A percentile compares a stretch with the other conserved stretches of the same genome.
phyloP scores from a whole-genome alignment of 2,797 vertebrate genomes.

The Trichosurus vulpecula region DNA sequence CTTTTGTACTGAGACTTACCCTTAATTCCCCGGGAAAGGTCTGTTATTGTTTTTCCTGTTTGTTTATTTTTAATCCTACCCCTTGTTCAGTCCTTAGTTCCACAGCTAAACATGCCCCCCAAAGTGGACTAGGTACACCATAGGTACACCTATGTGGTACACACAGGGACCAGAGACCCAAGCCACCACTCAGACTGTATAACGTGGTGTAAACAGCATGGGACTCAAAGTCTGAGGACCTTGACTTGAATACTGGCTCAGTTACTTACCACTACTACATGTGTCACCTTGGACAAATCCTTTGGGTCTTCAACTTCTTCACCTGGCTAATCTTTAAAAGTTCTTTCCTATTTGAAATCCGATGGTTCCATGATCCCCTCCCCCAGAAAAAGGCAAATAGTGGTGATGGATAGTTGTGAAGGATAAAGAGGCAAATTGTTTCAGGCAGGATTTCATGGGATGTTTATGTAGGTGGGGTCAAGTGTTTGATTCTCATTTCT shows the following conservation, averaged over 20 bases:
- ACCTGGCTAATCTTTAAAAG: neutral
- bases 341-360: neutral
- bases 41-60: neutral
- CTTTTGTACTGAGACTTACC: neutral
- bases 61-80: neutral
- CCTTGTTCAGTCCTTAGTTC: neutral
- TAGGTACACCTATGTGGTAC: no score
- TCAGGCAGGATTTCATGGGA: neutral
- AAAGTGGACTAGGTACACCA: neutral
- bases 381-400: neutral
- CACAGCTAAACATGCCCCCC: neutral
- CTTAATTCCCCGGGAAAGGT: no score
- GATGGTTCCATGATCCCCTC: neutral
- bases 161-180: neutral
- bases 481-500: neutral
- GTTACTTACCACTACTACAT: neutral
- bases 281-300: neutral
- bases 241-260: neutral
- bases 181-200: neutral
- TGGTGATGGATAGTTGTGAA: neutral
- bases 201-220: neutral
- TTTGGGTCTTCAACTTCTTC: neutral
- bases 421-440: neutral
- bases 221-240: neutral
- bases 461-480: neutral